A percentile compares a stretch with the other conserved stretches of the same genome.
These are phyloP conservation scores for Peromyscus californicus DNA, from an alignment of 2,113 vertebrate species.

Conservation along the genomic window DNA sequence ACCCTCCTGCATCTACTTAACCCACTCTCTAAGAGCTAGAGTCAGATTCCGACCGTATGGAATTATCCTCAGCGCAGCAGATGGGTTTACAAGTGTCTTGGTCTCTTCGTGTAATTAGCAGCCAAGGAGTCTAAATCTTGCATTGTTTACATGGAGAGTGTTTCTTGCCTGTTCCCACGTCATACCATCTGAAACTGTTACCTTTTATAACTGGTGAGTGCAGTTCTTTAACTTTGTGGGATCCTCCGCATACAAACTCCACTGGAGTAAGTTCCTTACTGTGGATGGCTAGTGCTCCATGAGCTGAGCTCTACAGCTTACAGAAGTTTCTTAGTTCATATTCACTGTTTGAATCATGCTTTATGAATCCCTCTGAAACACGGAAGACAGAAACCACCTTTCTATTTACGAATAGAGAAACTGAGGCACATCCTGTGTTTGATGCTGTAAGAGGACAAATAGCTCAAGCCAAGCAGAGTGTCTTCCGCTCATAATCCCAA, in stretches of 20 bases:
- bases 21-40: conserved; percentile 78
- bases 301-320: not conserved
- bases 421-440: not conserved
- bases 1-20: conserved; percentile 73
- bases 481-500: not conserved
- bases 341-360: not conserved
- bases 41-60: conserved; percentile 79
- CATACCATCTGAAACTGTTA: conserved; percentile 75
- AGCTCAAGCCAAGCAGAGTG: too few relatives aligned
- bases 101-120: conserved; percentile 75
- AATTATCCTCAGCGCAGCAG: conserved; percentile 71
- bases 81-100: conserved; percentile 82
- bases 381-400: not conserved
- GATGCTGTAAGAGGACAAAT: not conserved
- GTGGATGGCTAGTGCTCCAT: not conserved
- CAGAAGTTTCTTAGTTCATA: not conserved
- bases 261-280: not conserved
- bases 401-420: not conserved
- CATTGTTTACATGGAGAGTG: conserved; percentile 76
- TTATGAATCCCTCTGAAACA: not conserved
- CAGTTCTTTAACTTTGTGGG: conserved; percentile 63
- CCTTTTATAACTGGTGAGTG: conserved; percentile 65
- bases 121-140: conserved; percentile 81
- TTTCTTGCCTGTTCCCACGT: conserved; percentile 78
- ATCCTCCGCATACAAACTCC: conserved; percentile 21